Percentiles rank a stretch among this genome's conserved stretches.
Conservation (phyloP, 2,888 invertebrate genomes). For the Sepiola atlantica region DNA sequence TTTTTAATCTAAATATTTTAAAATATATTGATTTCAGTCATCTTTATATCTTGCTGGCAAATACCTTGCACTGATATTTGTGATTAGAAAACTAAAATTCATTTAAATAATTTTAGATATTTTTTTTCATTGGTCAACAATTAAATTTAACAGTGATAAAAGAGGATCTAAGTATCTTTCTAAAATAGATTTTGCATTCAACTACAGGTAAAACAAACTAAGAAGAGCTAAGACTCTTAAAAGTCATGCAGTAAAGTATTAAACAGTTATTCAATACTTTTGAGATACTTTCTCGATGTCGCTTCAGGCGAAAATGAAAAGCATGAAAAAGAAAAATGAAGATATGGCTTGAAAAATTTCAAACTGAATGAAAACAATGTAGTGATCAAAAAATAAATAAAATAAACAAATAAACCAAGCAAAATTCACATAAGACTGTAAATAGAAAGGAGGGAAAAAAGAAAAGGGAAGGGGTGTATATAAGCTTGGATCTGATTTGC, state of each 20-base stretch:
- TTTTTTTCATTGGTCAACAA: background rate
- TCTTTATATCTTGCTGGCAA: background rate
- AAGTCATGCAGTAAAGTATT: background rate
- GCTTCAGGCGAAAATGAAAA: constrained; percentile 20
- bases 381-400: background rate
- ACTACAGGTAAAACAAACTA: background rate
- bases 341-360: background rate
- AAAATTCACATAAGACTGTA: background rate
- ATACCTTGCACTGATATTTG: background rate
- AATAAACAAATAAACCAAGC: no score
- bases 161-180: background rate
- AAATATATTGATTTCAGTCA: background rate
- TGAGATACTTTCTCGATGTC: background rate
- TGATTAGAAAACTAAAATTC: background rate
- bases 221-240: background rate
- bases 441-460: background rate
- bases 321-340: constrained; percentile 24
- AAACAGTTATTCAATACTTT: constrained; percentile 8
- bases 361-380: background rate
- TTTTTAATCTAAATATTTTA: no score
- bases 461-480: background rate
- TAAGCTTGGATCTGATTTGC: background rate
- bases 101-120: background rate
- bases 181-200: background rate
- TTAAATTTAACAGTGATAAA: background rate